A percentile compares a stretch with the other conserved stretches of the same genome.
These are phyloP conservation scores for Oconnorella tubifera DNA, from an alignment of 2,888 invertebrate species.

Conservation along the genomic window DNA sequence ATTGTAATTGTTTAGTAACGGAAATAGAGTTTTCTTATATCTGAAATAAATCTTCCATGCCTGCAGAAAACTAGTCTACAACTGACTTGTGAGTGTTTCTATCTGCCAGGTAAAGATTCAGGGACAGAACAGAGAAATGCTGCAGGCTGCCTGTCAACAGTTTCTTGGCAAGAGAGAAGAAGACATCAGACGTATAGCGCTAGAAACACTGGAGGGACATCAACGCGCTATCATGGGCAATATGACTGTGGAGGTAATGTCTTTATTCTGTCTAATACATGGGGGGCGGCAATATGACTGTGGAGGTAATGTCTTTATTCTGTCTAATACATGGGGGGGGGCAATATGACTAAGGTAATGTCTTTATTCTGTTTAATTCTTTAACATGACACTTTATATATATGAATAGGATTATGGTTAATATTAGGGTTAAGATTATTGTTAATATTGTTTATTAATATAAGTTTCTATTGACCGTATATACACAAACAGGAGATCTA, in stretches of 20 bases:
- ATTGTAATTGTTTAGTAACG: too few relatives aligned
- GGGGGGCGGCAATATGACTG: slow-evolving; percentile 59
- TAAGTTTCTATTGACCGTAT: too few relatives aligned
- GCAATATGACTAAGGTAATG: slow-evolving; percentile 56
- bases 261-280: too few relatives aligned
- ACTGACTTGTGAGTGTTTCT: neutral
- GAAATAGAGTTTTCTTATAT: too few relatives aligned
- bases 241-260: slow-evolving; percentile 55
- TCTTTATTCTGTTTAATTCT: too few relatives aligned
- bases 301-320: slow-evolving; percentile 48
- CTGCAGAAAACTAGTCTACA: too few relatives aligned
- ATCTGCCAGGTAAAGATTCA: slow-evolving; percentile 56
- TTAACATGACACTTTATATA: too few relatives aligned
- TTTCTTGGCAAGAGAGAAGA: slow-evolving; percentile 55
- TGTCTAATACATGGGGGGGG: too few relatives aligned
- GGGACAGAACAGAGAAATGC: slow-evolving; percentile 55
- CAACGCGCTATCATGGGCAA: slow-evolving; percentile 59
- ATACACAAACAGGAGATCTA: slow-evolving; percentile 56
- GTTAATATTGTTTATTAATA: too few relatives aligned
- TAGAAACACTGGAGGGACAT: slow-evolving; percentile 58
- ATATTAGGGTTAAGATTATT: too few relatives aligned
- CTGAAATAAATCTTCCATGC: too few relatives aligned
- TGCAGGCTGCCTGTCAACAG: slow-evolving; percentile 56
- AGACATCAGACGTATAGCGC: slow-evolving; percentile 53
- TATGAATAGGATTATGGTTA: too few relatives aligned